A percentile compares a stretch with the other conserved stretches of the same genome.
phyloP scores from a whole-genome alignment of 2,888 invertebrate genomes.

The Drosophila histrio region DNA sequence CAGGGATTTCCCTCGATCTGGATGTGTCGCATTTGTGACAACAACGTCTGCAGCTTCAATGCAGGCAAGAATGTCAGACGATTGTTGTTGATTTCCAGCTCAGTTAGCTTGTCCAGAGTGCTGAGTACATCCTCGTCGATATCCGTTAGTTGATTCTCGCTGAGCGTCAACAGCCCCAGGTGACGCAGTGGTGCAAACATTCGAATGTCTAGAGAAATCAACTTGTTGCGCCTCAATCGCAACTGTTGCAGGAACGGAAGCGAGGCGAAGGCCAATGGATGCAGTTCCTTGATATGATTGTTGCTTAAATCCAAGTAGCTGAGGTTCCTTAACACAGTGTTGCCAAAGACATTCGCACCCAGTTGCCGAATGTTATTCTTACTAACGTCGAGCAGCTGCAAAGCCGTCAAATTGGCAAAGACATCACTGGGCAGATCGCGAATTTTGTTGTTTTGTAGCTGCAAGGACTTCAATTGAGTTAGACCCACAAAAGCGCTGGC shows the following conservation, averaged over 20 bases:
- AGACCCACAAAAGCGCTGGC: conserved; percentile 65
- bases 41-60: conserved; percentile 42
- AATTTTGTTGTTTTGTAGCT: conserved; percentile 76
- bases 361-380: conserved; percentile 68
- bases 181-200: conserved; percentile 77
- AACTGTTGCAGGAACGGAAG: conserved; percentile 75
- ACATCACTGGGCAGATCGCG: conserved; percentile 55
- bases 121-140: conserved; percentile 62
- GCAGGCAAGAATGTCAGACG: conserved; percentile 79
- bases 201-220: conserved; percentile 70
- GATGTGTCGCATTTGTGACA: conserved; percentile 62
- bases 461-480: conserved; percentile 63
- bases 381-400: conserved; percentile 74
- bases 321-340: conserved; percentile 54
- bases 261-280: conserved; percentile 70
- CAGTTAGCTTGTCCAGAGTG: conserved; percentile 54
- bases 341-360: conserved; percentile 66
- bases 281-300: conserved; percentile 71
- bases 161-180: conserved; percentile 72
- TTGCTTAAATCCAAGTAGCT: conserved; percentile 64
- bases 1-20: conserved; percentile 83
- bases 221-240: conserved; percentile 73
- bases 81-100: conserved; percentile 80
- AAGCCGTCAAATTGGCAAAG: conserved; percentile 66
- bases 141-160: conserved; percentile 76